These are phyloP conservation scores for Neria commutata DNA, from an alignment of 2,888 invertebrate genomes.

Conservation along the genomic window DNA sequence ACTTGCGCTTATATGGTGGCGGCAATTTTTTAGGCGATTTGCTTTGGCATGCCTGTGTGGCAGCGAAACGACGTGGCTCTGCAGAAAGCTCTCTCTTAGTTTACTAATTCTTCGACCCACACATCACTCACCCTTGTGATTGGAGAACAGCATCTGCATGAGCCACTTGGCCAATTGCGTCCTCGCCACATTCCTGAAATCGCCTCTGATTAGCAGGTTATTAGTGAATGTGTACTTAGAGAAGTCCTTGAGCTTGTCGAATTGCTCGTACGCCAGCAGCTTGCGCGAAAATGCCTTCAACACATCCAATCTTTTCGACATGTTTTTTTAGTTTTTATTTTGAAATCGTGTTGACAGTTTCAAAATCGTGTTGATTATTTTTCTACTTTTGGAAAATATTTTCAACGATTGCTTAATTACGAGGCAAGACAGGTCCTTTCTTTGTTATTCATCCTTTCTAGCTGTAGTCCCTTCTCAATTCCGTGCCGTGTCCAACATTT, in stretches of 20 bases:
- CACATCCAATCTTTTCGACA: conserved; percentile 15
- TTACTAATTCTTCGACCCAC: not conserved
- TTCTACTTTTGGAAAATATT: no score
- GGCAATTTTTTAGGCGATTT: conserved; percentile 10
- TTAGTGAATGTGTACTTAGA: conserved; percentile 5
- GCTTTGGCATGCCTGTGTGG: conserved; percentile 3
- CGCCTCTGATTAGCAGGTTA: not conserved
- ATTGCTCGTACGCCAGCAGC: conserved; percentile 38
- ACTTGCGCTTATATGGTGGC: conserved; percentile 20
- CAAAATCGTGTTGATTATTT: no score
- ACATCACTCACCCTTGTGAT: not conserved
- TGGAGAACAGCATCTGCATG: conserved; percentile 28
- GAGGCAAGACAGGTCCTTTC: no score
- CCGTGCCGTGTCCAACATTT: no score
- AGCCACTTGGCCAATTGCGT: conserved; percentile 30
- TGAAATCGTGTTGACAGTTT: no score
- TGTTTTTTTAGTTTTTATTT: conserved; percentile 8
- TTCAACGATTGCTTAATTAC: no score
- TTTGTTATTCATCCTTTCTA: no score
- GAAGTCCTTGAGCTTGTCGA: conserved; percentile 33
- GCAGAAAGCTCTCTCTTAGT: not conserved
- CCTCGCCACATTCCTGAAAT: conserved; percentile 11
- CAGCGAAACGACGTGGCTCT: conserved; percentile 10
- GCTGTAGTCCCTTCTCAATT: no score
- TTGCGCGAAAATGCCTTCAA: conserved; percentile 36